Percentiles rank a stretch among this genome's conserved stretches.
These are phyloP conservation scores for Heliconius melpomene DNA, from an alignment of 1,140 invertebrate genomes.

Conservation along the genomic window DNA sequence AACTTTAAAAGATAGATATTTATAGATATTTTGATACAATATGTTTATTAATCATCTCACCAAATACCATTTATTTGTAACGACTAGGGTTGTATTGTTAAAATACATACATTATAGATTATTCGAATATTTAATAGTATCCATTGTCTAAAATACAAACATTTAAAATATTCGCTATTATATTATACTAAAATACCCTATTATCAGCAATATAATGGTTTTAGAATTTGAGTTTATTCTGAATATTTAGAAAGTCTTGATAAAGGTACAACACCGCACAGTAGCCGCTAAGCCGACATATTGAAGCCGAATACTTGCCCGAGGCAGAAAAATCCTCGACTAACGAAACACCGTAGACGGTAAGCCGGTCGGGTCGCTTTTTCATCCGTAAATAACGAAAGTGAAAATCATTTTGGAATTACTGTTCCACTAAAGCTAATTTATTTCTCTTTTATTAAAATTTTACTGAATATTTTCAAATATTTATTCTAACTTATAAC, in stretches of 20 bases:
- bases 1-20: too few relatives aligned
- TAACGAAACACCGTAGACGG: conserved; percentile 3
- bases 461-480: neutral
- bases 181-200: neutral
- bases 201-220: neutral
- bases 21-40: too few relatives aligned
- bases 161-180: conserved; percentile 7
- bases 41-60: too few relatives aligned
- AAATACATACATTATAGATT: neutral
- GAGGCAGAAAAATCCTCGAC: neutral
- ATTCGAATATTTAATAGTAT: neutral
- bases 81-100: neutral
- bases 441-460: neutral
- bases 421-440: neutral
- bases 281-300: neutral
- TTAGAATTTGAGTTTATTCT: neutral
- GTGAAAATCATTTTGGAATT: neutral
- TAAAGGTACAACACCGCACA: conserved; percentile 6
- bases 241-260: neutral
- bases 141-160: neutral
- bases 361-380: conserved; percentile 1
- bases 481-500: neutral
- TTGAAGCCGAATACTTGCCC: conserved; percentile 5
- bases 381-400: neutral
- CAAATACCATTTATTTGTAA: too few relatives aligned